Base-by-base conservation (phyloP, 1,140 invertebrate genomes). In the Cecropterus lyciades region DNA sequence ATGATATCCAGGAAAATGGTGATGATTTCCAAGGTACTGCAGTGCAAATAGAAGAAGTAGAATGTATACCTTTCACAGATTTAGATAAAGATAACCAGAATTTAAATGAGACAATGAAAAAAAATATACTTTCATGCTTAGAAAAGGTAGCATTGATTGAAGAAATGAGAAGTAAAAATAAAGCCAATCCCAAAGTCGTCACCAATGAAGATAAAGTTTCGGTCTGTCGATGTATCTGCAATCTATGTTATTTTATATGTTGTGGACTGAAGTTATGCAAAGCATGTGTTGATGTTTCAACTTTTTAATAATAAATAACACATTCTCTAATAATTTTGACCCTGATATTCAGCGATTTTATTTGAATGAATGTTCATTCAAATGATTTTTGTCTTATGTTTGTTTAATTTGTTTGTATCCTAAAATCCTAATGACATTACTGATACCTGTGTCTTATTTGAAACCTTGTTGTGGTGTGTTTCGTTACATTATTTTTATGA, bases 81-180 rank as follows among this genome's bases (percentile, higher is more conserved):
- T n/a, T 65, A 13, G 80, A 85, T 56, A 57, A 82, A 69, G 80
- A 85, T 64, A 85, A 90, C 67, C 63, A 84, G 48, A 64, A 79
- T 53, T 73, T 89, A 24, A 90, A 92, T 72, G 85, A 86, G 48
- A 66, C 84, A 42, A 71, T 92, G 66, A 78, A 79, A 70, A 87
- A 88, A 73, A 91, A 92, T 75, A 92, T 91, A 59, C 69, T 87
- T n/a, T 91, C 86, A 3, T 91, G 90, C 72, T 79, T 85, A 46
- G 85, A 92, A 70, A 91, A 92, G 77, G 84, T 91, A 49, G 83
- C 88, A 16, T 51, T 82, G 14, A 91, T 91, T 49, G 86, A 91
- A 70, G 87, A 90, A 70, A 77, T 90, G 79, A 91, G 88, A 82
- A 82, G 59, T 67, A 85, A 82, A 77, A 80, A 69, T 33, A 82